phyloP scores from a whole-genome alignment of 2,888 invertebrate species.

The Drosophila prolongata region DNA sequence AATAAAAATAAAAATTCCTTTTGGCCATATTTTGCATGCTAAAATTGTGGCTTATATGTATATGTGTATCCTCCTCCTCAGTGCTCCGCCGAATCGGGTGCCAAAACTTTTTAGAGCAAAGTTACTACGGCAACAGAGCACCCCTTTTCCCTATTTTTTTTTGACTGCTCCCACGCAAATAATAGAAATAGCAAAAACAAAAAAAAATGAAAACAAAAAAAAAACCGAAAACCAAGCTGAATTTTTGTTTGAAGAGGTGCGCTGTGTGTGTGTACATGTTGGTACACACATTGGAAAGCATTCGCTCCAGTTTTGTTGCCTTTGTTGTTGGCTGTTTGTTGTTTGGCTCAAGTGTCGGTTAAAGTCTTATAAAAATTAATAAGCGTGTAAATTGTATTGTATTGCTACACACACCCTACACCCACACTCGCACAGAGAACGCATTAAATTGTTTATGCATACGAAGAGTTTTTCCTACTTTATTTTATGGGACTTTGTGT shows the following conservation, averaged over 20 bases:
- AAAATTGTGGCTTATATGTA: conserved; percentile 61
- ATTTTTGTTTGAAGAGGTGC: conserved; percentile 71
- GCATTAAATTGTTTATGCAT: conserved; percentile 65
- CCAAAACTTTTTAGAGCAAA: conserved; percentile 58
- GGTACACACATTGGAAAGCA: conserved; percentile 27
- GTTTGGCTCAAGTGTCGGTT: conserved; percentile 72
- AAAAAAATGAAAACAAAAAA: conserved; percentile 23
- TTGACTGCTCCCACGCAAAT: conserved; percentile 4
- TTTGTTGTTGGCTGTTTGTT: conserved; percentile 21
- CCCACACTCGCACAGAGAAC: background rate
- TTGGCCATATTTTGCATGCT: conserved; percentile 71
- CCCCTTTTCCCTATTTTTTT: conserved; percentile 4
- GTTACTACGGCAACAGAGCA: conserved; percentile 44
- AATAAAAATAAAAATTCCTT: conserved; percentile 55
- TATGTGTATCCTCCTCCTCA: conserved; percentile 8
- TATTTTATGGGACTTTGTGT: conserved; percentile 62
- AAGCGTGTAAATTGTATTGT: conserved; percentile 78
- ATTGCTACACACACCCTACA: conserved; percentile 62
- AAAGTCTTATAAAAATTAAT: conserved; percentile 79
- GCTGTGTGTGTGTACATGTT: conserved; percentile 3
- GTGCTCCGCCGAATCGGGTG: conserved; percentile 28
- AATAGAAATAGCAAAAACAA: conserved; percentile 31
- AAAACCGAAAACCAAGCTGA: conserved; percentile 57
- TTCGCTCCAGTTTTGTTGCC: conserved; percentile 18
- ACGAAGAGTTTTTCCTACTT: conserved; percentile 63